A percentile compares a stretch with the other conserved stretches of the same genome.
Evolutionary conservation across 2,797 vertebrate genomes (phyloP).

Genomic region (Caiman crocodilus): DNA sequence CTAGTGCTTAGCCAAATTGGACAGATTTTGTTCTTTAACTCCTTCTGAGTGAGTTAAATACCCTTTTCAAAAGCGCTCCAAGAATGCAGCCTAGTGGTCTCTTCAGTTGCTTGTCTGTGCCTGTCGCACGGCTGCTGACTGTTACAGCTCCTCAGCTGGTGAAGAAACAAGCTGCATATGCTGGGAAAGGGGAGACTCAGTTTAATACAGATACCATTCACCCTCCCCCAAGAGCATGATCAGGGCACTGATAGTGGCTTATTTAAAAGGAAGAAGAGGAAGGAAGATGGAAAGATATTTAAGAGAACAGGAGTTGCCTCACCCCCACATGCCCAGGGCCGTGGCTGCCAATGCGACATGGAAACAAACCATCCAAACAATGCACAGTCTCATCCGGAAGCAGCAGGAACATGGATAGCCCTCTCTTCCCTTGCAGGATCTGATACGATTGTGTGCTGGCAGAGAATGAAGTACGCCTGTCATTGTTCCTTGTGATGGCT

Average conservation of each 20-base stretch:
- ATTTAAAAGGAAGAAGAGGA: constrained; percentile 71
- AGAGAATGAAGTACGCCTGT: not conserved
- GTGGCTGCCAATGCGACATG: constrained; percentile 42
- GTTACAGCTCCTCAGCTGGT: not conserved
- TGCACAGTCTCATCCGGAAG: constrained; percentile 32
- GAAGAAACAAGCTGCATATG: accelerated
- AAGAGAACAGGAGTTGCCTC: constrained; percentile 56
- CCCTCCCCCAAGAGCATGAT: constrained; percentile 7
- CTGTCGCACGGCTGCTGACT: not conserved
- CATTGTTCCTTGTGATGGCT: constrained; percentile 34
- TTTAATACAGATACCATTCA: accelerated
- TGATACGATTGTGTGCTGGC: constrained; percentile 34
- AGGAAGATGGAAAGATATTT: constrained; percentile 59
- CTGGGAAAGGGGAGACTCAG: not conserved
- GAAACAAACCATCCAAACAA: constrained; percentile 72
- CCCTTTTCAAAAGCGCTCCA: not conserved
- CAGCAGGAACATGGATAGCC: not conserved
- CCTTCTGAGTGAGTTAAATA: not conserved
- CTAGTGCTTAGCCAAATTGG: not conserved
- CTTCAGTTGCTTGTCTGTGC: accelerated
- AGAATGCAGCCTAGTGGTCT: constrained; percentile 33
- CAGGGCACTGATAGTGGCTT: constrained; percentile 56
- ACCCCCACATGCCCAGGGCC: constrained; percentile 12
- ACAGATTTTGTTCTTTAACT: not conserved
- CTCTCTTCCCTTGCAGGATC: constrained; percentile 25